Conservation (phyloP, 2,888 invertebrate species). For the Cerceris ruficornis region DNA sequence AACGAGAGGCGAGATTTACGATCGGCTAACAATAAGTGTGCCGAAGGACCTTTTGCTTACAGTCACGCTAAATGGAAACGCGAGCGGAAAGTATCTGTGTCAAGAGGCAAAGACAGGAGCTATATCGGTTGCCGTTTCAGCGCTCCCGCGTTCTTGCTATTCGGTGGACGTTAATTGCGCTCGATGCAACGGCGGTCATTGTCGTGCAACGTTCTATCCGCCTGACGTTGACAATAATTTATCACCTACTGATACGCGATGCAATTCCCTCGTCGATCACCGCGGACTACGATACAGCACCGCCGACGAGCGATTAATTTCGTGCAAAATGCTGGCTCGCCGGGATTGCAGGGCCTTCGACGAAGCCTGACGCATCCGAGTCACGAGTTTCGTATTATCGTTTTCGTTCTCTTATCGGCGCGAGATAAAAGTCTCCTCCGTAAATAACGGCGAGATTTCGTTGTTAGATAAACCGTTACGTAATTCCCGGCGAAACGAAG, state of each 20-base stretch:
- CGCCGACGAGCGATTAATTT: too few relatives aligned
- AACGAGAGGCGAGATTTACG: conserved; percentile 4
- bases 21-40: conserved; percentile 9
- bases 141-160: conserved; percentile 14
- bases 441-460: too few relatives aligned
- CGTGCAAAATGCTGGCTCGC: too few relatives aligned
- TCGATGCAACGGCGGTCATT: conserved; percentile 47
- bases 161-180: conserved; percentile 39
- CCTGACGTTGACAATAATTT: conserved; percentile 34
- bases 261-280: conserved; percentile 38
- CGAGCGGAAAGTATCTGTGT: conserved; percentile 48
- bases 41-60: conserved; percentile 39
- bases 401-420: too few relatives aligned
- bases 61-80: conserved; percentile 34
- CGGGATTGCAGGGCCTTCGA: too few relatives aligned
- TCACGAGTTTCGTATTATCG: too few relatives aligned
- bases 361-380: too few relatives aligned
- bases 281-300: conserved; percentile 19
- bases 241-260: conserved; percentile 32
- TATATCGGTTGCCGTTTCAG: conserved; percentile 13
- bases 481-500: too few relatives aligned
- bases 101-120: conserved; percentile 47
- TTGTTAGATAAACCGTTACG: too few relatives aligned
- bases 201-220: conserved; percentile 32
- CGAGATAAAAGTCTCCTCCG: too few relatives aligned